Evolutionary conservation across 2,888 invertebrate species (phyloP).

Genomic region (Apamea anceps): DNA sequence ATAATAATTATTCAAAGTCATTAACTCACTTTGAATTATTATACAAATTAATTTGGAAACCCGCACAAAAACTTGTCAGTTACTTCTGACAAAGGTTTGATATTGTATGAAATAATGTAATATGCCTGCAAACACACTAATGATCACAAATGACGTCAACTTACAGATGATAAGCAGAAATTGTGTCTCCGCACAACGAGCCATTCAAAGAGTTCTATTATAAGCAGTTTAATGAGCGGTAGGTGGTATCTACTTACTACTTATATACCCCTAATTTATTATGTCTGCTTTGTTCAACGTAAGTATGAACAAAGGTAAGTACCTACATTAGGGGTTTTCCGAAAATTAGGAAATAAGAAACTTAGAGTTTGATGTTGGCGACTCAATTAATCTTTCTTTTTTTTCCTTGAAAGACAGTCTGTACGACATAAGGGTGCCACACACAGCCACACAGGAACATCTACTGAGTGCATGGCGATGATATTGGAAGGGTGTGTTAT

Average conservation of each 20-base stretch:
- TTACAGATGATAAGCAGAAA: constrained; percentile 28
- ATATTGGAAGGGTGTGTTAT: background rate
- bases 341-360: background rate
- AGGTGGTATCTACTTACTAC: background rate
- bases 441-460: background rate
- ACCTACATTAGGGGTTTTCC: no score
- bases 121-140: background rate
- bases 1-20: no score
- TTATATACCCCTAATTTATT: background rate
- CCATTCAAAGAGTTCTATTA: background rate
- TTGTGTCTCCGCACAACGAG: background rate
- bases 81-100: background rate
- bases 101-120: constrained; percentile 2
- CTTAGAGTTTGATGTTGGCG: background rate
- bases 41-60: background rate
- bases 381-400: background rate
- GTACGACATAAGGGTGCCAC: background rate
- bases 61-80: background rate
- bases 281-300: background rate
- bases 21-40: background rate
- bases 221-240: background rate
- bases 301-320: background rate
- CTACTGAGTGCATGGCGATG: background rate
- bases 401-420: background rate
- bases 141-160: constrained; percentile 6